Evolutionary conservation across 2,888 invertebrate species (phyloP).

Genomic region (Amphipyra berbera): DNA sequence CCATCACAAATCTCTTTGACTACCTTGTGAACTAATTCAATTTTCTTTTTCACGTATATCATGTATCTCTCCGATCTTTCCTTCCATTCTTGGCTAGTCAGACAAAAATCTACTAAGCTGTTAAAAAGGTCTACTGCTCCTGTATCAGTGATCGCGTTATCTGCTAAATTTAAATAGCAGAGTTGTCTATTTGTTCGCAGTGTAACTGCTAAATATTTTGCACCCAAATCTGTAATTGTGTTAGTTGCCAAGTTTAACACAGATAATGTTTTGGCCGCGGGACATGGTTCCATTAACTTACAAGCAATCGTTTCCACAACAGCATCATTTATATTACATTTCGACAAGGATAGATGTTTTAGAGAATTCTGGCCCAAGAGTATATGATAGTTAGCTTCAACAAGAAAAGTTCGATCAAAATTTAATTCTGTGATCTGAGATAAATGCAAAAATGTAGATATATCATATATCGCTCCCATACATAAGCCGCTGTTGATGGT

Average conservation of each 20-base stretch:
- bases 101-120: slow-evolving; percentile 64
- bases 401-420: slow-evolving; percentile 66
- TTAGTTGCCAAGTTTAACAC: slow-evolving; percentile 74
- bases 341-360: slow-evolving; percentile 68
- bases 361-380: slow-evolving; percentile 64
- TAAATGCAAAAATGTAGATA: slow-evolving; percentile 63
- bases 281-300: slow-evolving; percentile 59
- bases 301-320: slow-evolving; percentile 63
- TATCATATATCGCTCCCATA: slow-evolving; percentile 64
- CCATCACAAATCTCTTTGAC: slow-evolving; percentile 56
- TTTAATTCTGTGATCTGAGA: slow-evolving; percentile 71
- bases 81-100: slow-evolving; percentile 64
- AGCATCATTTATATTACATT: slow-evolving; percentile 71
- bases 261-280: slow-evolving; percentile 66
- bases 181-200: slow-evolving; percentile 71
- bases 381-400: slow-evolving; percentile 68
- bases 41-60: slow-evolving; percentile 65
- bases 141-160: slow-evolving; percentile 70
- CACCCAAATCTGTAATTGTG: slow-evolving; percentile 73
- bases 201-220: slow-evolving; percentile 61
- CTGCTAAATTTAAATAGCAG: slow-evolving; percentile 72
- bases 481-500: slow-evolving; percentile 66
- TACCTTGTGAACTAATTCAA: slow-evolving; percentile 51
- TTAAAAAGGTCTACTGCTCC: slow-evolving; percentile 65
- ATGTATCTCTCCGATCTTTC: slow-evolving; percentile 57